Evolutionary conservation across 2,113 vertebrate species (phyloP), one percentile per base, ranked within the genome.

Genomic region (Protobothrops mucrosquamatus): DNA sequence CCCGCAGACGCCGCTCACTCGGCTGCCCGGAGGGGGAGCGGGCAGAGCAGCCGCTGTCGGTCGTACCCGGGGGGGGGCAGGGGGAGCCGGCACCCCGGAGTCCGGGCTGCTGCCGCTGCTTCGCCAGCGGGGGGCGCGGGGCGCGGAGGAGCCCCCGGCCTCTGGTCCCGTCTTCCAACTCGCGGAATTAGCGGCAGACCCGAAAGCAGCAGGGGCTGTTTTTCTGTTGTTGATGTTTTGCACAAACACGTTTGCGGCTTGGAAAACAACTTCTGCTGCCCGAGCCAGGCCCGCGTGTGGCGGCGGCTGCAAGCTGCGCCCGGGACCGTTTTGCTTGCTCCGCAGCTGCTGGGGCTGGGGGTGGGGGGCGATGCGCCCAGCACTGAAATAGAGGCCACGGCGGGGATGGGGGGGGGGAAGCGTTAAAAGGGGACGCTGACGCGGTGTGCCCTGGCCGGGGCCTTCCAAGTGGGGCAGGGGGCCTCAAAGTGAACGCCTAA

Each of bases 241-340:
- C 91, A 87, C 55, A 87, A 59, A 87, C 0, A 1, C 10, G 20
- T 89, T 93, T 61, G 24, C 29, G 56, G 22, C 34, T 93, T 56
- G 43, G 34, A 52, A 86, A 61, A 89, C 92, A 55, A 15, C 2
- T 0, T 3, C 64, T 29, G 48, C 54, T 0, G 0, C 34, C 2
- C 0, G 0, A 0, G 52, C 8, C 20, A 12, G 8, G 26, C 46
- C 57, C 14, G 56, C 6, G 26, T 64, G 59, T 14, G 61, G 55
- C 23, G 12, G 88, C n/a, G 14, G 51, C 29, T 87, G 86, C n/a
- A 39, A 39, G 69, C 15, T 39, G 34, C 15, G 34, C 34, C 69
- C 18, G 34, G 74, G 18, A 22, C 18, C 34, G 4, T 22, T 43
- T 20, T 1, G 34, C 34, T 39, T 22, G 34, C 18, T 39, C 74